phyloP scores from a whole-genome alignment of 2,113 vertebrate genomes.

The Myodes glareolus region DNA sequence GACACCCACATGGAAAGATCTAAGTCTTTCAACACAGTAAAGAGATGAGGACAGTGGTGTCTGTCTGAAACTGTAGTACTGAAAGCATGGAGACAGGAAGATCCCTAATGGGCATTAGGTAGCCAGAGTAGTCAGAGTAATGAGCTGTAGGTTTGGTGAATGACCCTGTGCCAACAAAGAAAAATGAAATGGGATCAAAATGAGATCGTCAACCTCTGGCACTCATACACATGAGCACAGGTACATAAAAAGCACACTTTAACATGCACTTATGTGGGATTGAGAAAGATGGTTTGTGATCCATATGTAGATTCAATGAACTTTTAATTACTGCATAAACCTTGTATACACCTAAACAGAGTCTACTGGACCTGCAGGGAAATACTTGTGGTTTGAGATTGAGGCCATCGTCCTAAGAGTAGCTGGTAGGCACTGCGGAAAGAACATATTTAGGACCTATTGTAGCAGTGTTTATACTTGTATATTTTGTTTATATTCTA shows the following conservation, averaged over 20 bases:
- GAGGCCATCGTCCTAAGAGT: not conserved
- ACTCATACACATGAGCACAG: not conserved
- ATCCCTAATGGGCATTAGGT: not conserved
- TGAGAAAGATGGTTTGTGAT: not conserved
- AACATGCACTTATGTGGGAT: too few relatives aligned
- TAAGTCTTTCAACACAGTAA: not conserved
- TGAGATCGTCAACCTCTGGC: too few relatives aligned
- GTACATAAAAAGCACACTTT: too few relatives aligned
- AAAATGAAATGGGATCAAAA: not conserved
- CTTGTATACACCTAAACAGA: not conserved
- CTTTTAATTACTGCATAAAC: not conserved
- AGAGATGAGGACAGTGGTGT: too few relatives aligned
- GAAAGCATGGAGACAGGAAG: not conserved
- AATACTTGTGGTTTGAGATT: not conserved
- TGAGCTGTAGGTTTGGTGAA: not conserved
- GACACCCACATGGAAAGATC: not conserved
- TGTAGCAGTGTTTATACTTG: not conserved
- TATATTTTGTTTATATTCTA: not conserved
- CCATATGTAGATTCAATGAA: not conserved
- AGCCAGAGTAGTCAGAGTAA: not conserved
- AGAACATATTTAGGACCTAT: not conserved
- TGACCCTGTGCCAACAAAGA: not conserved
- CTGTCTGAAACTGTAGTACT: not conserved
- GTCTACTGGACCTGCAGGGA: not conserved
- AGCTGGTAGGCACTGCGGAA: not conserved